Conservation (phyloP, 2,113 vertebrate genomes). For the Callipepla squamata region DNA sequence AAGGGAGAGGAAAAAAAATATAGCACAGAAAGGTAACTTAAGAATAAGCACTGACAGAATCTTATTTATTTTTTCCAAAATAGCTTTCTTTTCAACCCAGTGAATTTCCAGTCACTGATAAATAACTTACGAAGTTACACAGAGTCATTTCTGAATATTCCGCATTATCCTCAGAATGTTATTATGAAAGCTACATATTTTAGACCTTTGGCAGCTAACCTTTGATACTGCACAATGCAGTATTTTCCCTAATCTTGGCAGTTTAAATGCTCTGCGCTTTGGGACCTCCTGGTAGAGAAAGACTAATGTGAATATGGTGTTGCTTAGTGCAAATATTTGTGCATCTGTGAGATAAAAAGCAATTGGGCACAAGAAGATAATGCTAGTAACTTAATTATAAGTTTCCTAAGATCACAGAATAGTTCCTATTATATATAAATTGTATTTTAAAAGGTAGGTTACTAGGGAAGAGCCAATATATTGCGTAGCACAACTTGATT, state of each 20-base stretch:
- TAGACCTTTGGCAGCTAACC: background rate
- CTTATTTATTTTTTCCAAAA: background rate
- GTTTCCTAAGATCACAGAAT: background rate
- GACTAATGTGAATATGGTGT: background rate
- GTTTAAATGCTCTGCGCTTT: background rate
- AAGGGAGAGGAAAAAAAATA: background rate
- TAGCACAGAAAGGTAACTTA: background rate
- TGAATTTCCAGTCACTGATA: background rate
- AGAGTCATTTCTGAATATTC: background rate
- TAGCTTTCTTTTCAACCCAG: background rate
- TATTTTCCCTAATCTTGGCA: background rate
- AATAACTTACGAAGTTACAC: background rate
- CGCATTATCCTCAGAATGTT: background rate
- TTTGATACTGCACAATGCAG: fast-evolving
- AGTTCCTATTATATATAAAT: background rate
- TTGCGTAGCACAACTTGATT: background rate
- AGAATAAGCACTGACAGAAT: background rate
- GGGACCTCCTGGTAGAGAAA: background rate
- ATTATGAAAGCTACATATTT: background rate
- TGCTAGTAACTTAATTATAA: background rate
- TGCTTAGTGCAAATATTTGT: background rate
- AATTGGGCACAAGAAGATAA: background rate
- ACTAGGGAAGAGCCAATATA: background rate
- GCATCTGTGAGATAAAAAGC: background rate
- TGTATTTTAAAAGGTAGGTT: background rate